Base-by-base conservation (phyloP, 1,140 invertebrate species). In the Rhysida immarginata region DNA sequence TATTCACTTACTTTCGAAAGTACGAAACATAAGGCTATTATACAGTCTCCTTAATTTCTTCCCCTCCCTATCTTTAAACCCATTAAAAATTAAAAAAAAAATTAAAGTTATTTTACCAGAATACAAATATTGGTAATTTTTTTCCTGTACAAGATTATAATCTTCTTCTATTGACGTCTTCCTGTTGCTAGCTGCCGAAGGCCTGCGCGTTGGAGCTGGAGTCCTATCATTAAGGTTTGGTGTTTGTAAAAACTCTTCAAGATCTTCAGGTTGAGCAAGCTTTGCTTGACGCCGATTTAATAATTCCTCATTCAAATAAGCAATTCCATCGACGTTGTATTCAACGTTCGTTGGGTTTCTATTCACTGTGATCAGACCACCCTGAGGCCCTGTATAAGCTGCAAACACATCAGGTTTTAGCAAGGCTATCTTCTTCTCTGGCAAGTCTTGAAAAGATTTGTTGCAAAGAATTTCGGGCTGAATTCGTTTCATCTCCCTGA, bases 381-480 rank as follows among this genome's bases (percentile, higher is more conserved):
- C 82, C 58, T 83, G 79, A 1, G 85, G 85, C 1, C 85, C 85
- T 3, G 84, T 86, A 61, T 76, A 79, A 29, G 83, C 79, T 18
- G 82, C 77, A 26, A 79, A 69, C 41, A 86, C 74, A 35, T 67
- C 68, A 13, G 72, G 35, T 13, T 58, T 53, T 14, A 67, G 35
- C 66, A 51, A 73, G 16, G 78, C 74, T 2, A 82, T 80, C 65
- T 80, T 77, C 55, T 81, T 71, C 44, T 65, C 59, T 0, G 68
- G 68, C 2, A 69, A 56, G 27, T 69, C 68, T 51, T 69, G 65
- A 29, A 66, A 66, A 5, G 62, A 63, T 50, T 65, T 63, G 18
- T 65, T 66, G 45, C 60, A 68, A 21, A 68, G 56, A 35, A 70
- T 69, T 20, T 67, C 65, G 2, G 69, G 69, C 35, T 70, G 68